Evolutionary conservation across 1,140 invertebrate genomes (phyloP), one percentile per base, ranked within the genome.

Genomic region (Adelges cooleyi): DNA sequence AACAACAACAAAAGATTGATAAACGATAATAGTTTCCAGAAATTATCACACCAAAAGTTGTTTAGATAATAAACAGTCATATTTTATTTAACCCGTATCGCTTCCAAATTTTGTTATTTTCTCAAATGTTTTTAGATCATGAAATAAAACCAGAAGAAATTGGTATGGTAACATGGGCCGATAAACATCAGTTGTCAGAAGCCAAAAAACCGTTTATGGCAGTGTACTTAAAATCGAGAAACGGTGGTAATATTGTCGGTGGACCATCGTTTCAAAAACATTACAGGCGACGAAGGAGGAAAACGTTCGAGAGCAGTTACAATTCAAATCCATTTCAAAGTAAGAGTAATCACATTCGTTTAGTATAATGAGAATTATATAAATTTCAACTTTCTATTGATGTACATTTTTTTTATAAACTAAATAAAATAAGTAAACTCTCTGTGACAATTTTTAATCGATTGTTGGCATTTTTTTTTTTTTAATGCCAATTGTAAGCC

Each of bases 161-260:
- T 66, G 91, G 92, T 4, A 75, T 95, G 18, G 82, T 91, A 13
- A 62, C 69, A n/a, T 62, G 66, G 11, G 86, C 84, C 53, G 80
- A 81, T 2, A 83, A 82, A 68, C 52, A 66, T 48, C 50, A 50
- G 29, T 86, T 85, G 1, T 79, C 85, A 44, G 85, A 87, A 69
- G 87, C 90, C 67, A 86, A 85, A 69, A 88, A 93, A 72, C 90
- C 92, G 0, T 92, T 94, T 75, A 82, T 92, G 81, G 88, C 91
- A 6, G 87, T 85, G 2, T 94, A 90, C 73, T 84, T 93, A 69
- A 86, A 88, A 72, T 84, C 79, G 40, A 77, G 77, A 4, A 79
- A 78, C 15, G 73, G 71, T 65, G 76, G 50, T 72, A 69, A 82
- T 71, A 77, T 79, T 66, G 69, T 75, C 67, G 76, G 76, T 68